These are phyloP conservation scores for Ophion ventricosus DNA, from an alignment of 2,888 invertebrate genomes.

Conservation along the genomic window DNA sequence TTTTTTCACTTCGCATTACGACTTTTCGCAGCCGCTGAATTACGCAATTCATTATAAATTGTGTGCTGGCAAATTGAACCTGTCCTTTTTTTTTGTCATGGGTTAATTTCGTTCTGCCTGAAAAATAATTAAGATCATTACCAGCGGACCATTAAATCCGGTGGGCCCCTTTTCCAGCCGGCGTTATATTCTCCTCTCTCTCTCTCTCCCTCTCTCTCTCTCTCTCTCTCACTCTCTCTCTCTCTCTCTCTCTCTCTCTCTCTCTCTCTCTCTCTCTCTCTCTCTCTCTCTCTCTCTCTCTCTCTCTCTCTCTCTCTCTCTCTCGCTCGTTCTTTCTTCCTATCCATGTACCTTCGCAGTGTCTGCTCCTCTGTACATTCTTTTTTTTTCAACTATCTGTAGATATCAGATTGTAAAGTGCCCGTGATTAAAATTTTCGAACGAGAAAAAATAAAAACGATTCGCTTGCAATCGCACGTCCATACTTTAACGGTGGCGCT, in stretches of 20 bases:
- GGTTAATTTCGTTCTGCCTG: neutral
- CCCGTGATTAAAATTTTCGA: constrained; percentile 70
- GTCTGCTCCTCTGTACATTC: constrained; percentile 13
- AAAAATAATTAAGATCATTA: constrained; percentile 35
- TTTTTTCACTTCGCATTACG: neutral
- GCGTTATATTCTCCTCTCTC: neutral
- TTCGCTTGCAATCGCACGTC: constrained; percentile 46
- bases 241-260: neutral
- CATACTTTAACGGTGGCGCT: constrained; percentile 47
- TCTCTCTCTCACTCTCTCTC: neutral
- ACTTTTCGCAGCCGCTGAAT: neutral
- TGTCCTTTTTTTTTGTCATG: neutral
- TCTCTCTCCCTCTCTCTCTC: neutral
- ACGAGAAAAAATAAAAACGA: constrained; percentile 53
- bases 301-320: neutral
- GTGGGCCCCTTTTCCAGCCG: constrained; percentile 14
- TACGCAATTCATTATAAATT: neutral
- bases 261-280: neutral
- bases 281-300: neutral
- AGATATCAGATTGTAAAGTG: constrained; percentile 64
- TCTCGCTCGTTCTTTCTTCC: too few species aligned
- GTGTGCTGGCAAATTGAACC: neutral
- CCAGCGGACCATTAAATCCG: constrained; percentile 20
- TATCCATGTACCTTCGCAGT: neutral
- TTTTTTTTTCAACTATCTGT: constrained; percentile 8